Percentiles rank a stretch among this genome's conserved stretches.
Evolutionary conservation across 2,113 vertebrate species (phyloP).

Genomic region (Acinonyx jubatus): DNA sequence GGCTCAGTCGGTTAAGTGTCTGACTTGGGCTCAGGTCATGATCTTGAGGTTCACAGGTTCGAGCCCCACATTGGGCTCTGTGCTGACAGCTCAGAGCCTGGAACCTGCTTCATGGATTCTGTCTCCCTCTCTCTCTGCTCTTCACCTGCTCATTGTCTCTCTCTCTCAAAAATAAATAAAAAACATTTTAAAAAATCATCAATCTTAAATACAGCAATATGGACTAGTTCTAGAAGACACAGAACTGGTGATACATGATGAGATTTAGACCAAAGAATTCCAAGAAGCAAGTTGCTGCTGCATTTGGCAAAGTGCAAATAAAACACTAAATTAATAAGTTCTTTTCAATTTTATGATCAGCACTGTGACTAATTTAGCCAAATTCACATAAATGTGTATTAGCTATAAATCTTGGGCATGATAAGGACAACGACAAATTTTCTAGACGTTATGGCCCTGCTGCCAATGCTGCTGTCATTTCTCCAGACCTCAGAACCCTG

Average conservation of each 20-base stretch:
- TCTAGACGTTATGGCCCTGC: background rate
- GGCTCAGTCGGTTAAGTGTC: too few species aligned
- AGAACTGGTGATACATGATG: background rate
- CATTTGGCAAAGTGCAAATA: background rate
- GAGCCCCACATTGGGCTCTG: too few species aligned
- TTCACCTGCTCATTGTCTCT: too few species aligned
- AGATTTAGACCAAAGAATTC: constrained; percentile 3
- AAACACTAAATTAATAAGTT: background rate
- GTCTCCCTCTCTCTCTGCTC: too few species aligned
- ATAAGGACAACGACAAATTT: background rate
- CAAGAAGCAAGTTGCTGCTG: background rate
- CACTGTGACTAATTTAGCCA: constrained; percentile 26
- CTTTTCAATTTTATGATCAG: constrained; percentile 10
- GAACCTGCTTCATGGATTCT: too few species aligned
- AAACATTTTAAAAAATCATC: background rate
- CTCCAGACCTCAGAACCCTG: background rate
- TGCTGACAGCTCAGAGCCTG: too few species aligned
- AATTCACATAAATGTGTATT: constrained; percentile 31
- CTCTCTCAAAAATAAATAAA: background rate
- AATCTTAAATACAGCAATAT: background rate
- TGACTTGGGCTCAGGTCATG: too few species aligned
- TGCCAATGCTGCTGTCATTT: background rate
- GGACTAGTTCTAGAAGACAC: background rate
- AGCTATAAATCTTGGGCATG: background rate
- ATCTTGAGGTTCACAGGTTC: too few species aligned